Base-by-base conservation (phyloP, 2,797 vertebrate species). In the Tangara arthus region DNA sequence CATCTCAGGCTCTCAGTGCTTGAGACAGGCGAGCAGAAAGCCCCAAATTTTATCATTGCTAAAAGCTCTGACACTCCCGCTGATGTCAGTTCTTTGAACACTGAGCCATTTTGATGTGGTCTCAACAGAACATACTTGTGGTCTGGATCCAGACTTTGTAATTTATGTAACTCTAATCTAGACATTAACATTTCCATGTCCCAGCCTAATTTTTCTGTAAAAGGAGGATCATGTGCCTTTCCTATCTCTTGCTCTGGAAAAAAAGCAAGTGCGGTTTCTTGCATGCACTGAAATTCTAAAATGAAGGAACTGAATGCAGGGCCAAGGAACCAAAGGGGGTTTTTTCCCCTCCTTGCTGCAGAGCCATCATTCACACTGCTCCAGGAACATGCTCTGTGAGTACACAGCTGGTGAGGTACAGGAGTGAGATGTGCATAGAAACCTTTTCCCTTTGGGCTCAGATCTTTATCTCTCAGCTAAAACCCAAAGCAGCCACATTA, bases 81-180 rank as follows among this genome's bases (percentile, higher is more conserved):
- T 93, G 90, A 94, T 87, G 80, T 75, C 89, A 92, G 87, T 64
- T n/a, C 90, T 92, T 88, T 93, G 86, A 95, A 86, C 0, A 0
- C 93, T 37, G 69, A 96, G 73, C 90, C 65, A 66, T 96, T 95
- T 90, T 96, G 91, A 95, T 95, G 93, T 94, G 95, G 88, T 91
- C 93, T 92, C 73, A 66, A 82, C 66, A 94, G 89, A 91, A 94
- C 93, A 90, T 95, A 82, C 73, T 93, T 95, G 88, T 94, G 93
- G 93, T 95, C 92, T 96, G 93, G 80, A 95, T 70, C 44, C 80
- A 90, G 95, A 65, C 63, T 94, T 82, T 12, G 2, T 70, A 69
- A 91, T 94, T 93, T 93, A 72, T 90, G 88, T 88, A 88, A 76
- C 82, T 82, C 87, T 94, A 84, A 95, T 94, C 93, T 93, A 88